Percentiles rank a stretch among this genome's conserved stretches.
These are phyloP conservation scores for Sebastolobus alascanus DNA, from an alignment of 2,797 vertebrate genomes.

Conservation along the genomic window DNA sequence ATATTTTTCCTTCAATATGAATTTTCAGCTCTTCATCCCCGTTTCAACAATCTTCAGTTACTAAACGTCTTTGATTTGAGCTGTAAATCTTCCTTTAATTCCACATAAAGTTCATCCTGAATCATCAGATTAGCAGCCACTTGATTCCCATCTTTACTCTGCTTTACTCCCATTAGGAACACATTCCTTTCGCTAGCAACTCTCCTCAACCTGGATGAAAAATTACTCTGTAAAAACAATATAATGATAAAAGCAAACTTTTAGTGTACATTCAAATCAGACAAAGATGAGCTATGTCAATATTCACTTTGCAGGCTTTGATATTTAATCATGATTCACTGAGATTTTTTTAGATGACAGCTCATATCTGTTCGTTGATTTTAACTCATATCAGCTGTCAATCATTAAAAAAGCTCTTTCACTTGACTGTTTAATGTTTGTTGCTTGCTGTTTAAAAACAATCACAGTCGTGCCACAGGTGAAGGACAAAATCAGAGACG, in stretches of 20 bases:
- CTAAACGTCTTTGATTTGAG: slow-evolving; percentile 15
- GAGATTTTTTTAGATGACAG: background rate
- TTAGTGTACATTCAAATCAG: background rate
- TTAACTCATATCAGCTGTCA: background rate
- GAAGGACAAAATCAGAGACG: background rate
- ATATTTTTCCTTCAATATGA: background rate
- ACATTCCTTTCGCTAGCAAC: background rate
- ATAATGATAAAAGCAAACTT: slow-evolving; percentile 10
- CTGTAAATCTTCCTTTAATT: slow-evolving; percentile 28
- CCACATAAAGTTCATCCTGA: background rate
- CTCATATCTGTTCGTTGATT: background rate
- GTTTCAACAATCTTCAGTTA: slow-evolving; percentile 4
- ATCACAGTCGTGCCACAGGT: slow-evolving; percentile 3
- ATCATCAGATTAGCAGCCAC: slow-evolving; percentile 23
- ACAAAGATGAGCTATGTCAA: background rate
- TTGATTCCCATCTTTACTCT: slow-evolving; percentile 37
- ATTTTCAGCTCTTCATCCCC: slow-evolving; percentile 8
- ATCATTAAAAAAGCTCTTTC: background rate
- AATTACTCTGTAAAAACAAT: background rate
- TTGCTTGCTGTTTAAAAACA: background rate
- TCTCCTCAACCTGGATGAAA: slow-evolving; percentile 4
- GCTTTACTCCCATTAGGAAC: background rate
- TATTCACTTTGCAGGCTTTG: background rate
- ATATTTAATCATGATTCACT: background rate
- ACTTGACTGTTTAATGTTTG: background rate